phyloP scores from a whole-genome alignment of 2,113 vertebrate genomes.

The Trichomycterus rosablanca region DNA sequence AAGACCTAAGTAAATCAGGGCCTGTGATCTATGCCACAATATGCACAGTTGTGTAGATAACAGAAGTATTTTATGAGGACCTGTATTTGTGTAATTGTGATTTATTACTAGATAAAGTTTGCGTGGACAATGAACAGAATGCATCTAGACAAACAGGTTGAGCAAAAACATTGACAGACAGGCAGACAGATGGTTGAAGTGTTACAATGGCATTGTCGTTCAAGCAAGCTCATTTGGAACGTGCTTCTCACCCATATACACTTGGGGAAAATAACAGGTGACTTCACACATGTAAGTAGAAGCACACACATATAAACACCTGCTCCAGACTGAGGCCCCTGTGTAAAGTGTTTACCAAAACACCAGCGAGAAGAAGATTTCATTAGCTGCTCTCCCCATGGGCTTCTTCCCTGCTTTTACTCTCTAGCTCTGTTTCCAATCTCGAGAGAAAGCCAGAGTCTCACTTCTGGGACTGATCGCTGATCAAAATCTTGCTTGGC shows the following conservation, averaged over 20 bases:
- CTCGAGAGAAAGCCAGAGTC: constrained; percentile 36
- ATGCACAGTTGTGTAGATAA: too few species aligned
- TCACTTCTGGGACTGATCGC: constrained; percentile 56
- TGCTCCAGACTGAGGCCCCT: constrained; percentile 58
- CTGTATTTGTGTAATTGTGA: too few species aligned
- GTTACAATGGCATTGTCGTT: constrained; percentile 35
- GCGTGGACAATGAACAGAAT: not conserved
- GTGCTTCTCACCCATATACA: constrained; percentile 29
- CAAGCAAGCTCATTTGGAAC: constrained; percentile 29
- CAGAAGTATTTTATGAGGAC: too few species aligned
- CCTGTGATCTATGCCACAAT: too few species aligned
- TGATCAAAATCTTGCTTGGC: constrained; percentile 70
- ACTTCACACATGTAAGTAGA: constrained; percentile 40
- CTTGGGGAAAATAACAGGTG: constrained; percentile 41
- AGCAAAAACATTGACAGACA: constrained; percentile 21
- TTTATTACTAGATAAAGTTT: too few species aligned
- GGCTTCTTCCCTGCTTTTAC: constrained; percentile 19
- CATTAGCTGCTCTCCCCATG: constrained; percentile 38
- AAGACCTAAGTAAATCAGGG: too few species aligned
- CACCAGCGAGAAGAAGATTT: constrained; percentile 44
- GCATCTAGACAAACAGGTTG: not conserved
- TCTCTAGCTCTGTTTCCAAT: constrained; percentile 58
- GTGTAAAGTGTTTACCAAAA: constrained; percentile 63
- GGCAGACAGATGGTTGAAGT: constrained; percentile 32
- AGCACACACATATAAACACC: constrained; percentile 54